phyloP scores from a whole-genome alignment of 2,888 invertebrate genomes.

The Orthosia incerta region DNA sequence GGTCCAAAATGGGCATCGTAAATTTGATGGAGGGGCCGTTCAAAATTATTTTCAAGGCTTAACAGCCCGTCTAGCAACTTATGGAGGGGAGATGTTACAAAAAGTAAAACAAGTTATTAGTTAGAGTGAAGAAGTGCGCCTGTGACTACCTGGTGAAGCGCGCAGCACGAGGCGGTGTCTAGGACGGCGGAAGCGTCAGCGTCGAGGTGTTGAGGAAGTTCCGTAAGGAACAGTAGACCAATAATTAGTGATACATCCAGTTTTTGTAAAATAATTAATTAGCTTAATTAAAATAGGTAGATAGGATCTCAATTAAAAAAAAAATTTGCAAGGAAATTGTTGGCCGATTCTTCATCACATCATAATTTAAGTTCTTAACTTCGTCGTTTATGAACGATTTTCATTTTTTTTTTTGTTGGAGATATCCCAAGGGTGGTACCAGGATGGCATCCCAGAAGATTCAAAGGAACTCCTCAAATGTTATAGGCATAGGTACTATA shows the following conservation, averaged over 20 bases:
- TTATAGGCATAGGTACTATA: no score
- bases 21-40: background rate
- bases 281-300: background rate
- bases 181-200: background rate
- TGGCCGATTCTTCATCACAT: background rate
- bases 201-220: background rate
- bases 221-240: background rate
- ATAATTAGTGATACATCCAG: background rate
- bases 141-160: background rate
- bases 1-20: background rate
- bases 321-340: background rate
- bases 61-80: background rate
- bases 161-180: background rate
- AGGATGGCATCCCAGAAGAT: no score
- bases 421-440: no score
- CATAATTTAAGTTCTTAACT: background rate
- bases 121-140: background rate
- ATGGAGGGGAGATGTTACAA: background rate
- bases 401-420: no score
- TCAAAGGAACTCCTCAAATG: no score
- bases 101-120: background rate
- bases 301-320: background rate
- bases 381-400: no score
- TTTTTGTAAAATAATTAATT: constrained; percentile 6
- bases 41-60: background rate